Percentiles rank a stretch among this genome's conserved stretches.
Evolutionary conservation across 2,113 vertebrate species (phyloP).

Genomic region (Nycticryphes semicollaris): DNA sequence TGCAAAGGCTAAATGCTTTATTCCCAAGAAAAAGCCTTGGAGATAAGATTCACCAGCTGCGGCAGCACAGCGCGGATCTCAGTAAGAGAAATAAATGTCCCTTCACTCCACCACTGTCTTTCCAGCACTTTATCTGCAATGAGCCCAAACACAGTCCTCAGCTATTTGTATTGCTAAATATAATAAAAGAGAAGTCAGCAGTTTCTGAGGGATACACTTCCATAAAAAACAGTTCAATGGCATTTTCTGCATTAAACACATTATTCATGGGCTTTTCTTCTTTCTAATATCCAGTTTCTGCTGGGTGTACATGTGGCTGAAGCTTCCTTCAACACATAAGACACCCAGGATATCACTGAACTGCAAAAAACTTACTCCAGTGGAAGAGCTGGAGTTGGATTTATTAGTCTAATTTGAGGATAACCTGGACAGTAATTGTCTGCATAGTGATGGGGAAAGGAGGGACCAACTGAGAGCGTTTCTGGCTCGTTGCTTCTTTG

Average conservation of each 20-base stretch:
- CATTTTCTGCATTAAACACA: constrained; percentile 60
- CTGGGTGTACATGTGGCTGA: neutral
- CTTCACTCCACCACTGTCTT: constrained; percentile 54
- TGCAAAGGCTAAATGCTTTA: constrained; percentile 70
- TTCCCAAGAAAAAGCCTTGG: constrained; percentile 58
- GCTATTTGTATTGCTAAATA: constrained; percentile 63
- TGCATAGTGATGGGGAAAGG: neutral
- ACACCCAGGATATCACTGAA: neutral
- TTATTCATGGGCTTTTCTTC: constrained; percentile 49
- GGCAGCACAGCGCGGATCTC: constrained; percentile 9
- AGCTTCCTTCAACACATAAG: neutral
- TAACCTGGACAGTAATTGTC: neutral
- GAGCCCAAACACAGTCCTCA: constrained; percentile 50
- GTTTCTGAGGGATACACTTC: constrained; percentile 56
- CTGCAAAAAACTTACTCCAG: neutral
- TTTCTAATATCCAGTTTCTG: neutral
- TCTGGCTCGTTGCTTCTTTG: neutral
- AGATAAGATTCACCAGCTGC: constrained; percentile 68
- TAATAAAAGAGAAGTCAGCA: constrained; percentile 60
- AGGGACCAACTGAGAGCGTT: neutral
- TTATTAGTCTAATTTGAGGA: neutral
- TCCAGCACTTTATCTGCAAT: constrained; percentile 64
- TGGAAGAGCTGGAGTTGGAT: neutral
- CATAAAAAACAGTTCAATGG: constrained; percentile 36
- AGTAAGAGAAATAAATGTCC: constrained; percentile 65